A percentile compares a stretch with the other conserved stretches of the same genome.
These are phyloP conservation scores for Chrysoperla carnea DNA, from an alignment of 1,140 invertebrate genomes.

Conservation along the genomic window DNA sequence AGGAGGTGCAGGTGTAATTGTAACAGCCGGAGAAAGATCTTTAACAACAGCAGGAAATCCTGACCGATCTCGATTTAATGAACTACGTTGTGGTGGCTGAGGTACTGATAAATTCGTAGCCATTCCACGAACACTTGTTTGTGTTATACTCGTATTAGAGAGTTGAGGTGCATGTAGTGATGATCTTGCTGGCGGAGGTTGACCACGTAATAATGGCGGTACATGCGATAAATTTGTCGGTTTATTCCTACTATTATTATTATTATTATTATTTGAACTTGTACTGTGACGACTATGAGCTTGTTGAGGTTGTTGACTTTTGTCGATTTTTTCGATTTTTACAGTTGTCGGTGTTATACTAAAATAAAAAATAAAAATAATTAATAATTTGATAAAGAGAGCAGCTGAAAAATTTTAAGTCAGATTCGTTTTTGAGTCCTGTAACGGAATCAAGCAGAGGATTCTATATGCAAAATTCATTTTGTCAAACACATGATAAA, in stretches of 20 bases:
- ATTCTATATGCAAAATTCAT: no score
- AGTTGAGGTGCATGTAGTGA: slow-evolving; percentile 33
- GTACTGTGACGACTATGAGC: slow-evolving; percentile 18
- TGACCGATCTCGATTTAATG: slow-evolving; percentile 6
- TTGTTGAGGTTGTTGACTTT: slow-evolving; percentile 14
- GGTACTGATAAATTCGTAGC: slow-evolving; percentile 37
- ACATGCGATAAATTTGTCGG: slow-evolving; percentile 3
- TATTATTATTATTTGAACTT: slow-evolving; percentile 10
- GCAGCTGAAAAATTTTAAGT: no score
- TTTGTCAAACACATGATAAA: no score
- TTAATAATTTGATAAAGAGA: no score
- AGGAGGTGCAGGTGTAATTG: slow-evolving; percentile 47
- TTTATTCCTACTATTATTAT: slow-evolving; percentile 4
- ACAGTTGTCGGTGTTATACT: slow-evolving; percentile 20
- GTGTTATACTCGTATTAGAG: slow-evolving; percentile 13
- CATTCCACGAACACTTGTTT: slow-evolving; percentile 29
- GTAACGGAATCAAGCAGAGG: no score
- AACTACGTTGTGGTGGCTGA: slow-evolving; percentile 30
- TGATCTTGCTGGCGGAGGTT: slow-evolving; percentile 31
- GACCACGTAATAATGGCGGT: slow-evolving; percentile 27
- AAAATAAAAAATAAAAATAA: neutral
- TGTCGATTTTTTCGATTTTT: slow-evolving; percentile 16
- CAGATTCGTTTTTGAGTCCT: no score
- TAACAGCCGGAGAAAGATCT: slow-evolving; percentile 30
- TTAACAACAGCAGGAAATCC: slow-evolving; percentile 19